Evolutionary conservation across 2,888 invertebrate species (phyloP), one percentile per base, ranked within the genome.

Genomic region (Ochlodes sylvanus): DNA sequence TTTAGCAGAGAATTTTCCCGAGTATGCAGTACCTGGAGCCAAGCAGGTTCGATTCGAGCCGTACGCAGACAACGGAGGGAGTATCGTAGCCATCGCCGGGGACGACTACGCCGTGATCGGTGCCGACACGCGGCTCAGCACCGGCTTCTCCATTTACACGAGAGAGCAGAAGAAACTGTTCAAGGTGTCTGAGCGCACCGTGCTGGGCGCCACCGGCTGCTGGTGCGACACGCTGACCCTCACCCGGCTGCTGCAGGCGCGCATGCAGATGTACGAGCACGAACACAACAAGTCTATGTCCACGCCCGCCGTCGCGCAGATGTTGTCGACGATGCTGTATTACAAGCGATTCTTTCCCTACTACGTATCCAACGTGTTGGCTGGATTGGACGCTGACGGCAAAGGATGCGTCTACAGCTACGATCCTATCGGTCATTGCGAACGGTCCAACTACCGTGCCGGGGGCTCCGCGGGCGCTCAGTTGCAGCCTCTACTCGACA

Each of bases 341-440:
- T 97, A 98, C 86, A 97, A 98, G 79, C 95, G 99, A 68, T 99
- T 99, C 91, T 99, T 99, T 90, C 99, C 99, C 0, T 99, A 99
- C 87, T 99, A 99, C 83, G 97, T 99, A 21, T 97, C 98, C 34
- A 99, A 99, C 83, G 95, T 99, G 57, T 90, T 99, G 65, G 99
- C 98, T 62, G 99, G 99, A 0, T 85, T 99, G 64, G 99, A 99
- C 89, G 95, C 95, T 38, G 96, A 99, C 72, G 99, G 99, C 3
- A 97, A 97, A 83, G 99, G 99, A 9, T 97, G 97, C 77, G 97
- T 99, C 7, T 99, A 96, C 92, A 97, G 97, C 81, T 99, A 99
- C 86, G 99, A 99, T 88, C 99, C 99, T 0, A 97, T 99, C 74
- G 99, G 99, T 0, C 98, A 98, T 80, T 97, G 97, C 79, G 99